Evolutionary conservation across 1,140 invertebrate species (phyloP).

Genomic region (Drosophila parabipectinata): DNA sequence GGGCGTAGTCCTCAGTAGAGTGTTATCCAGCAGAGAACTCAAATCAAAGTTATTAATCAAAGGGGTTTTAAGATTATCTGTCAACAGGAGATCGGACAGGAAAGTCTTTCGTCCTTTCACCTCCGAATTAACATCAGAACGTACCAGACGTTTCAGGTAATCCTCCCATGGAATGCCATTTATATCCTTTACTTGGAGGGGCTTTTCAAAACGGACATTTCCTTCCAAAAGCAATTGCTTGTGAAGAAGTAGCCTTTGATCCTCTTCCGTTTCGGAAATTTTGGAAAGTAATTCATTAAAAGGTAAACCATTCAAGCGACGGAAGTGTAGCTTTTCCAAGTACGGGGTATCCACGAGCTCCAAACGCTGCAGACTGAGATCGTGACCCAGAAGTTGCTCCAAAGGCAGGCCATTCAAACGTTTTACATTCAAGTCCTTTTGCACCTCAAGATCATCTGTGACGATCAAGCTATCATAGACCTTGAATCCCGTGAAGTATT

Average conservation of each 20-base stretch:
- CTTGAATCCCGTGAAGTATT: slow-evolving; percentile 39
- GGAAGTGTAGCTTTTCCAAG: slow-evolving; percentile 49
- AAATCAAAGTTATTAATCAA: slow-evolving; percentile 51
- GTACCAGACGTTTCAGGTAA: slow-evolving; percentile 40
- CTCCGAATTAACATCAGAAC: slow-evolving; percentile 42
- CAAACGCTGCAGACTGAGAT: slow-evolving; percentile 53
- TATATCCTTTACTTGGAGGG: slow-evolving; percentile 45
- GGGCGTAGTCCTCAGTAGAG: slow-evolving; percentile 60
- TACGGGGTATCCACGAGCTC: slow-evolving; percentile 32
- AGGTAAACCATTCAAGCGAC: slow-evolving; percentile 60
- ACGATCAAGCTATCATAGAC: slow-evolving; percentile 39
- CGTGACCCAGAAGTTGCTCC: slow-evolving; percentile 43
- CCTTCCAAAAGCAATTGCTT: slow-evolving; percentile 75
- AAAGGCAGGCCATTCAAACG: slow-evolving; percentile 53
- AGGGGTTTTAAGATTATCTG: slow-evolving; percentile 36
- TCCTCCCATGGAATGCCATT: slow-evolving; percentile 58
- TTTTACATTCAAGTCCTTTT: slow-evolving; percentile 12
- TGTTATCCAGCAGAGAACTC: slow-evolving; percentile 58
- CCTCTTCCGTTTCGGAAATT: slow-evolving; percentile 10
- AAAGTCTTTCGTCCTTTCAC: slow-evolving; percentile 56
- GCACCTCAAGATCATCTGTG: slow-evolving; percentile 21
- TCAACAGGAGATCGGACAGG: slow-evolving; percentile 38
- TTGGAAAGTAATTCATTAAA: slow-evolving; percentile 60
- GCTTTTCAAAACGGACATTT: slow-evolving; percentile 59
- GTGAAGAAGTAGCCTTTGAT: slow-evolving; percentile 48